Conservation (phyloP, 2,797 vertebrate genomes). For the Sebastiscus albofasciatus region DNA sequence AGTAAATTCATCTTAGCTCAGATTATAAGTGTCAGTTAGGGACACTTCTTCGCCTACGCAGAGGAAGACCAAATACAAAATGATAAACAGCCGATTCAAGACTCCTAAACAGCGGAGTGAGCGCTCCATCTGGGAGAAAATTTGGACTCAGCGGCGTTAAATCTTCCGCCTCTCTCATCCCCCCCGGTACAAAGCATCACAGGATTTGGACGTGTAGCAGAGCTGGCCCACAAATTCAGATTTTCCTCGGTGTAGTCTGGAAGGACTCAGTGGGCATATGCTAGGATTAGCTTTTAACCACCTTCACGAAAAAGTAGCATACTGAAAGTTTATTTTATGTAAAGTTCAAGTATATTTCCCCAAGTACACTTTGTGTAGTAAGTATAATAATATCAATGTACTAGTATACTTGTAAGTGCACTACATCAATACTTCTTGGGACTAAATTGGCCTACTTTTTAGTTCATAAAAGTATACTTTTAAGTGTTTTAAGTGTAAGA, state of each 20-base stretch:
- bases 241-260: background rate
- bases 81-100: background rate
- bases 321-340: no score
- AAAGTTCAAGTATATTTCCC: no score
- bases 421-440: no score
- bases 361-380: no score
- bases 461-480: no score
- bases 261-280: background rate
- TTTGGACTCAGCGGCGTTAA: background rate
- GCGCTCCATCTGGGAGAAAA: constrained; percentile 4
- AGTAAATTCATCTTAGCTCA: background rate
- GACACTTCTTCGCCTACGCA: background rate
- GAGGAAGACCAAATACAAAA: background rate
- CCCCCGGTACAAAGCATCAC: background rate
- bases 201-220: background rate
- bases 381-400: no score
- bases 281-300: background rate
- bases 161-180: constrained; percentile 10
- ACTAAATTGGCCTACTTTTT: no score
- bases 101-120: background rate
- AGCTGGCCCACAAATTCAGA: background rate
- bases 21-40: background rate
- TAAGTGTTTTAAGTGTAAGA: no score
- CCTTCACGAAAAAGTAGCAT: no score
- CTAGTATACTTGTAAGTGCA: no score